These are phyloP conservation scores for Microtus oregoni DNA, from an alignment of 2,113 vertebrate species.

Conservation along the genomic window DNA sequence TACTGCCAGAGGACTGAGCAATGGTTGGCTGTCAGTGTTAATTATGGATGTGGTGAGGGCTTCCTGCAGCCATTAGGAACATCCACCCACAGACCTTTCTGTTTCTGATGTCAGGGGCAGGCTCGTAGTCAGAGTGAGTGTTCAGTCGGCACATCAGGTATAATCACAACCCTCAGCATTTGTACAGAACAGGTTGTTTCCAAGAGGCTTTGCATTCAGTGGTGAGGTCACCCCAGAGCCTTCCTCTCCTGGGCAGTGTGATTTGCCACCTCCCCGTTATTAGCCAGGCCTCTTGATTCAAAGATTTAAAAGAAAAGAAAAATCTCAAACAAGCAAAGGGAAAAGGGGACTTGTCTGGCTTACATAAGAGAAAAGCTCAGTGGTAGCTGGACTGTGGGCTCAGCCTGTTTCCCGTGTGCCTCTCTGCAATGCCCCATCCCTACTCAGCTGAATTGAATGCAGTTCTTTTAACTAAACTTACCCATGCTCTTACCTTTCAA, in stretches of 20 bases:
- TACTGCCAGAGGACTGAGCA: not conserved
- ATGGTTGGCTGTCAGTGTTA: not conserved
- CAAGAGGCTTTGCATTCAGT: conserved; percentile 56
- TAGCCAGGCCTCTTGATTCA: conserved; percentile 69
- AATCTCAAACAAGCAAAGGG: conserved; percentile 30
- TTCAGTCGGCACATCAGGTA: conserved; percentile 36
- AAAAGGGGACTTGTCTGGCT: not conserved
- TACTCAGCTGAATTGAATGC: not conserved
- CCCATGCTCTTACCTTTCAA: not conserved
- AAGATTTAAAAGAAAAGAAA: conserved; percentile 23
- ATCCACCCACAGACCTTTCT: conserved; percentile 71
- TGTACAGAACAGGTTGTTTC: conserved; percentile 78
- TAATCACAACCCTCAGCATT: conserved; percentile 60
- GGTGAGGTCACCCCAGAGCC: conserved; percentile 53
- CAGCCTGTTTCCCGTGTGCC: not conserved
- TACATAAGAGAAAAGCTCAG: conserved; percentile 37
- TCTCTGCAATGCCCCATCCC: not conserved
- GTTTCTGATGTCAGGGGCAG: conserved; percentile 59
- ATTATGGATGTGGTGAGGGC: conserved; percentile 64
- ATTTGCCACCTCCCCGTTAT: conserved; percentile 55
- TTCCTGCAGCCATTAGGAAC: conserved; percentile 62
- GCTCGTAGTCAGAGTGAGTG: conserved; percentile 46
- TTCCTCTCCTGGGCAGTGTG: conserved; percentile 41
- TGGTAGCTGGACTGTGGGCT: not conserved
- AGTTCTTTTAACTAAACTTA: not conserved